Base-by-base conservation (phyloP, 2,888 invertebrate genomes). In the Phaonia tiefii region DNA sequence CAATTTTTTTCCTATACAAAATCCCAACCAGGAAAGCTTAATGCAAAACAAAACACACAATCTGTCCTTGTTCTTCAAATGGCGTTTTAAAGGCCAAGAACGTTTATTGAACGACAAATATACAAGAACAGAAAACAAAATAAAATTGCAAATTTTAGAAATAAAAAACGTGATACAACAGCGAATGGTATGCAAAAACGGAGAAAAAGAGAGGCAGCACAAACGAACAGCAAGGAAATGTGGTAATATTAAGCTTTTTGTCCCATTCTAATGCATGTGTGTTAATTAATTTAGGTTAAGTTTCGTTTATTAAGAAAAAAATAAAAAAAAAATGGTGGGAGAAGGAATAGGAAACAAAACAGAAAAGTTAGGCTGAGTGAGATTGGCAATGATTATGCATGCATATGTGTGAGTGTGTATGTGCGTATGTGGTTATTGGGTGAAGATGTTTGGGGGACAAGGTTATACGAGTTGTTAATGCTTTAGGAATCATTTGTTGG, bases 31-130 rank as follows among this genome's bases (percentile, higher is more conserved):
- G 22, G 39, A 37, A 60, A 60, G 60, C 20, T 39, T 8, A 1
- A 13, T n/a, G 1, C 22, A 11, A n/a, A n/a, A 25, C 13, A 22
- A 54, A 1, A 54, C 25, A 54, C 42, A 63, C 17, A 15, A 20
- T 63, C 90, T 86, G 90, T 89, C 89, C 89, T 89, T 89, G 89
- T 89, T 89, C 89, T 88, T 89, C 89, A 89, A 89, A 87, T 86
- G 86, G 83, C 80, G 85, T 87, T 86, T 89, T 81, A 88, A 88
- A 88, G 89, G 89, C 90, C 89, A 89, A 90, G 90, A 88, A 84
- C 86, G 69, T 75, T 78, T 80, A 70, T 65, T 65, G 72, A 81
- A 81, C 63, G 63, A 1, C 11, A 58, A 51, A 72, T 46, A 17
- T n/a, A 17, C 4, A 77, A 79, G 70, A 69, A 67, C 31, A 37